These are phyloP conservation scores for Heliconius ismenius DNA, from an alignment of 2,888 invertebrate species.

Conservation along the genomic window DNA sequence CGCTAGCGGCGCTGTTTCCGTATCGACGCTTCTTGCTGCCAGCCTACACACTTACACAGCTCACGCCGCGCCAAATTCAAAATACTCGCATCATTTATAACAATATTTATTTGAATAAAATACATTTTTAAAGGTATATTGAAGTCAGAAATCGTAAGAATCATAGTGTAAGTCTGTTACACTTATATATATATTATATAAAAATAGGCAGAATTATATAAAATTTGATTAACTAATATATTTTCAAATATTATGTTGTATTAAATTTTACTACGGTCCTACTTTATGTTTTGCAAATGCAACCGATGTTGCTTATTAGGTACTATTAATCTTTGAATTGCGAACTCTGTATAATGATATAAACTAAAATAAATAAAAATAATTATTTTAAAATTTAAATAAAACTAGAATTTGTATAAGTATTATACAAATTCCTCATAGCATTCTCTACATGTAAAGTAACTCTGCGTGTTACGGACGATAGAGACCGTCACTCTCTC, in stretches of 20 bases:
- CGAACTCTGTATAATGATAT: too few relatives aligned
- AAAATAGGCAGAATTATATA: neutral
- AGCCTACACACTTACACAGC: slow-evolving; percentile 11
- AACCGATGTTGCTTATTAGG: neutral
- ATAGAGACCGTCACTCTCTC: slow-evolving; percentile 2
- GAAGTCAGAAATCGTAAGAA: neutral
- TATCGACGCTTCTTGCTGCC: slow-evolving; percentile 63
- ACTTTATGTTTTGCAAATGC: neutral
- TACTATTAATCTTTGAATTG: neutral
- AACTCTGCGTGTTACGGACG: neutral
- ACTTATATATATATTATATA: neutral
- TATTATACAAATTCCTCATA: neutral
- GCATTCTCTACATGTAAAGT: neutral
- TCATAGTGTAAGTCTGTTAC: neutral
- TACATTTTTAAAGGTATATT: neutral
- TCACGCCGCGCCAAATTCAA: slow-evolving; percentile 47
- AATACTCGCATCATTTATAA: neutral
- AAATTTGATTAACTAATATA: neutral
- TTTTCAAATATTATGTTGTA: neutral
- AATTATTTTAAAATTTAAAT: neutral
- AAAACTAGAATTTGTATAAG: neutral
- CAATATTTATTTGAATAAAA: neutral
- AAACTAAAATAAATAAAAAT: too few relatives aligned
- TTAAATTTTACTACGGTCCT: too few relatives aligned
- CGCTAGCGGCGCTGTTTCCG: slow-evolving; percentile 67